Base-by-base conservation (phyloP, 2,888 invertebrate genomes). In the Aphidoletes aphidimyza region DNA sequence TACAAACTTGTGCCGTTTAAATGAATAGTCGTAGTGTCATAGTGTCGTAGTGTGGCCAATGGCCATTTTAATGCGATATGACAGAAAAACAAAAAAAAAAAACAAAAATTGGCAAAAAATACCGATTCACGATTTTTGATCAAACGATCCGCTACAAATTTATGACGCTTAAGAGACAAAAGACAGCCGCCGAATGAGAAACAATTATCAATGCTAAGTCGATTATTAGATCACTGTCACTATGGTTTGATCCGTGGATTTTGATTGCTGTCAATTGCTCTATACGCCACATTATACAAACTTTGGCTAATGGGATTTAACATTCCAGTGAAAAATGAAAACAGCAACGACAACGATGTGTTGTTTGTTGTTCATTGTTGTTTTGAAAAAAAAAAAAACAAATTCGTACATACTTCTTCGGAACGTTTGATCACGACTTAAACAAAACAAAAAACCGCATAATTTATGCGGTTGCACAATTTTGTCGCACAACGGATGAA, bases 171-270 rank as follows among this genome's bases (percentile, higher is more conserved):
- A 34, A 30, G 14, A 69, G 69, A 69, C 69, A 34, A 30, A 34
- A 14, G 34, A 14, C 42, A 6, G 69, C 22, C 69, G 69, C 69
- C 6, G 2, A 30, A 0, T 26, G 22, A 54, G 47, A 54, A 54
- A 69, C n/a, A 69, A 69, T 69, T 69, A 69, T 69, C 34, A 30
- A 69, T 69, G 69, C 30, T 69, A 69, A 69, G 69, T 69, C 69
- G 69, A 69, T 69, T 69, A 69, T 69, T 69, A 69, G 69, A 69
- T 69, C 69, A 69, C 69, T 69, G 69, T 69, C 69, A 69, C 69
- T n/a, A 26, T 0, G 14, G 22, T 69, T 42, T 69, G 69, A 69
- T 30, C 30, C 5, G 30, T 30, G 34, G 30, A 34, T 69, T 30
- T 69, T 69, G 34, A 6, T 1, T n/a, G 69, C 69, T 30, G 69